Evolutionary conservation across 2,797 vertebrate genomes (phyloP), one percentile per base, ranked within the genome.

Genomic region (Petrocephalus schoutedeni): DNA sequence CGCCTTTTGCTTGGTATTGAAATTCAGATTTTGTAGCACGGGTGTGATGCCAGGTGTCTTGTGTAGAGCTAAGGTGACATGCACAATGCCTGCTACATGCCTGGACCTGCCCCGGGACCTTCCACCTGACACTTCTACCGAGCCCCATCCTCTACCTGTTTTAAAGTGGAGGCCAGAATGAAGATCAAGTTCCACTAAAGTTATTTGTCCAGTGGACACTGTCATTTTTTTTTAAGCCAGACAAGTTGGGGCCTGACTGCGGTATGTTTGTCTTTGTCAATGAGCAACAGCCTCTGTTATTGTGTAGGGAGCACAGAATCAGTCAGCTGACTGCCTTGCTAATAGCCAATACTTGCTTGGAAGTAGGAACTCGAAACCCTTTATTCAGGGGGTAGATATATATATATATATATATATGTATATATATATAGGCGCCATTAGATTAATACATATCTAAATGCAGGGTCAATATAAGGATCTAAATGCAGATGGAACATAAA

Each of bases 171-270:
- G 32, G 88, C 87, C 88, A 88, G 86, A 90, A 57, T 88, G 89
- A 86, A 49, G 56, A 86, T 88, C 77, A 86, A 85, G 36, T 87
- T 56, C 28, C 41, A 88, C 77, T 89, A 59, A 59, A 77, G 87
- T 86, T 90, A 89, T 88, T 88, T 89, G 89, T 87, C 89, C 32
- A 89, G 36, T 88, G 85, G 56, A 89, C 88, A 71, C 45, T 87
- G 88, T 57, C 85, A 88, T 88, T 84, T 57, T 85, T 85, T 85
- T 56, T 85, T 14, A 92, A 88, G 89, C 82, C 74, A 86, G 89
- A 88, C 93, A 14, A 89, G 94, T 93, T 91, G 87, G 89, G 91
- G 89, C 93, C 64, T 93, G 94, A 89, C 87, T 59, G 16, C 86
- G 82, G 28, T 85, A 53, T 93, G 87, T 92, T 89, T 90, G 89